Conservation (phyloP, 2,113 vertebrate genomes). For the Chrysochloris asiatica region DNA sequence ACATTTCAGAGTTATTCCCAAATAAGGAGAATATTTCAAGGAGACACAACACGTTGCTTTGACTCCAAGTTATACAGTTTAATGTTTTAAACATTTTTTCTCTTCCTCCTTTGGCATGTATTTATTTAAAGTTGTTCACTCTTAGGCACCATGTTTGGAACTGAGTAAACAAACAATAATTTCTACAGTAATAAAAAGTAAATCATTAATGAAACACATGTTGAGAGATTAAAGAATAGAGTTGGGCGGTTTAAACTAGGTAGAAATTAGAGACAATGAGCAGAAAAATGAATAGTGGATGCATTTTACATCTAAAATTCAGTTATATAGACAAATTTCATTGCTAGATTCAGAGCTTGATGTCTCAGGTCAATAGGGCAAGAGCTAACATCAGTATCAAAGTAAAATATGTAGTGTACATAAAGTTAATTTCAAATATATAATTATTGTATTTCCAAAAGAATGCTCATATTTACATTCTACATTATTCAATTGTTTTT, state of each 20-base stretch:
- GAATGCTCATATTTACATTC: too few species aligned
- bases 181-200: not conserved
- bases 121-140: not conserved
- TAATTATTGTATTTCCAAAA: not conserved
- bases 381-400: not conserved
- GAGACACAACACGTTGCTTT: not conserved
- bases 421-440: not conserved
- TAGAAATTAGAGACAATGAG: not conserved
- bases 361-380: not conserved
- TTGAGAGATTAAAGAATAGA: not conserved
- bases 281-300: not conserved
- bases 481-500: not conserved
- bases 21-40: not conserved
- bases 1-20: not conserved
- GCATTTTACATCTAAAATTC: not conserved
- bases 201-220: not conserved
- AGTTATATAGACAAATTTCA: not conserved
- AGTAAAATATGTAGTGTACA: not conserved
- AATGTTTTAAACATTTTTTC: not conserved
- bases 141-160: not conserved
- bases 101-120: not conserved
- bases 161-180: not conserved
- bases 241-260: not conserved
- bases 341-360: not conserved
- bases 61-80: not conserved